A percentile compares a stretch with the other conserved stretches of the same genome.
Conservation (phyloP, 2,888 invertebrate genomes). For the Trichacis sp. region DNA sequence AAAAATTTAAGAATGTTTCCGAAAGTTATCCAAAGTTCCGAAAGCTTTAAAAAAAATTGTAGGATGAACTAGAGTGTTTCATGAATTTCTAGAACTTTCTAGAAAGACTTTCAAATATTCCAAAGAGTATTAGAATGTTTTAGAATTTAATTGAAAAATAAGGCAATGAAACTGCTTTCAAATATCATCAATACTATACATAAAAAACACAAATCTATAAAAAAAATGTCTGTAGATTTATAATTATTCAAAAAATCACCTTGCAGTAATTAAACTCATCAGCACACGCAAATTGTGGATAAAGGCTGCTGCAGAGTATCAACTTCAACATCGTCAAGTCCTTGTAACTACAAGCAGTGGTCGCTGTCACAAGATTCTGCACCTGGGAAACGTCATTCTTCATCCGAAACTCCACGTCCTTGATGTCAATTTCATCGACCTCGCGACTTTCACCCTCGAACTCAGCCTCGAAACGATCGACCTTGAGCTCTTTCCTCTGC, state of each 20-base stretch:
- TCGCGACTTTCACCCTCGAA: slow-evolving; percentile 73
- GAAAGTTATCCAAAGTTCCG: too few species aligned
- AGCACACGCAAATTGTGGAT: slow-evolving; percentile 94
- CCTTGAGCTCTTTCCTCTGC: slow-evolving; percentile 81
- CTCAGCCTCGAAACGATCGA: slow-evolving; percentile 78
- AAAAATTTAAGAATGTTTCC: too few species aligned
- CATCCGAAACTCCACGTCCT: slow-evolving; percentile 89
- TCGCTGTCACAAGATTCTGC: slow-evolving; percentile 75
- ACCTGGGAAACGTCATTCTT: slow-evolving; percentile 82
- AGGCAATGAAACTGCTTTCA: too few species aligned
- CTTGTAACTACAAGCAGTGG: slow-evolving; percentile 75
- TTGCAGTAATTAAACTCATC: slow-evolving; percentile 95
- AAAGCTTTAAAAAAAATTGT: neutral
- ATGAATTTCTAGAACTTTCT: too few species aligned
- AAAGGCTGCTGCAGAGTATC: slow-evolving; percentile 91
- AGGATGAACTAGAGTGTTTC: too few species aligned
- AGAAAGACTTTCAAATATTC: too few species aligned
- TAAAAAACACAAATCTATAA: too few species aligned
- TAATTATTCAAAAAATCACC: slow-evolving; percentile 70
- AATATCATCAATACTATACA: too few species aligned
- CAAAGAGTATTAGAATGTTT: too few species aligned
- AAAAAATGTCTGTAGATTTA: too few species aligned
- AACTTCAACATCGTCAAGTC: slow-evolving; percentile 81
- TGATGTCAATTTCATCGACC: slow-evolving; percentile 77
- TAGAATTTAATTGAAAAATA: too few species aligned